Evolutionary conservation across 2,888 invertebrate species (phyloP), one percentile per base, ranked within the genome.

Genomic region (Meghimatium bilineatum): DNA sequence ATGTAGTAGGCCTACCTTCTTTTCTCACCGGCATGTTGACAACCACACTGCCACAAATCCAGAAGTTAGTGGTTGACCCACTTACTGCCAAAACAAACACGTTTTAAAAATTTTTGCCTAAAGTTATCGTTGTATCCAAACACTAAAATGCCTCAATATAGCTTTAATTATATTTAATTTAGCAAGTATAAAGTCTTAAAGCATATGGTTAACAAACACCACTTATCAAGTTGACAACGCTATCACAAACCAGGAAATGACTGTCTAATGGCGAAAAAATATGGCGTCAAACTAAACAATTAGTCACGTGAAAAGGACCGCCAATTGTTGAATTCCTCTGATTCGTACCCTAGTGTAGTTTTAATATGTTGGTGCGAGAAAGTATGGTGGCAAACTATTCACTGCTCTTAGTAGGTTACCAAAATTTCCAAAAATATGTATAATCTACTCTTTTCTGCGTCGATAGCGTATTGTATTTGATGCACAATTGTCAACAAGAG

Each of bases 21-120:
- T 91, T 91, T 85, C 91, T 85, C 71, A 91, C 91, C 88, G 91
- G 91, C 91, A 91, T 91, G 83, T 87, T 87, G 88, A 75, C 75
- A 77, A 72, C n/a, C n/a, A 72, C 67, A 56, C 36, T 77, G 78
- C 49, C 36, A 17, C 36, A 10, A 36, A 69, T 56, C 60, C 74
- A 76, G 52, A 60, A 75, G 83, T 81, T 84, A 49, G 86, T 86
- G 86, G 85, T 85, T 85, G 79, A 77, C 74, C 81, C 56, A 52
- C 23, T 44, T 77, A 23, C 34, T 10, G 32, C 78, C 66, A 38
- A 66, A 66, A 66, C 49, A 0, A 56, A 12, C 34, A 32, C 23
- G 34, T 56, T 12, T 8, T 23, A 56, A 56, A 56, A 56, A 17
- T 23, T 6, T 56, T 8, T 76, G 56, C 56, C 5, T 49, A 63